Evolutionary conservation across 2,888 invertebrate genomes (phyloP).

Genomic region (Drosophila kanekoi): DNA sequence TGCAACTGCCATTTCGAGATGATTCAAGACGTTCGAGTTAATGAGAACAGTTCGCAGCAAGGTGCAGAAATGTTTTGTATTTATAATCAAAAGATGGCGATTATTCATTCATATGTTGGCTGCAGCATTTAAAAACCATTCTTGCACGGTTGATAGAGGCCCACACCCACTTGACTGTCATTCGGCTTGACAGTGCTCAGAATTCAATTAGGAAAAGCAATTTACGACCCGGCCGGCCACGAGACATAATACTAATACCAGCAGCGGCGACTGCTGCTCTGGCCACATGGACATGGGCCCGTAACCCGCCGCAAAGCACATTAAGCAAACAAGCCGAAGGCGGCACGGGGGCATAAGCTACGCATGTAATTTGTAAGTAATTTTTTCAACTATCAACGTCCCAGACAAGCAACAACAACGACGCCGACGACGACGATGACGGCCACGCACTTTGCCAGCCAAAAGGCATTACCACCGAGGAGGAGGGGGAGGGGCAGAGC

Average conservation of each 20-base stretch:
- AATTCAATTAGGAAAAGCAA: slow-evolving; percentile 79
- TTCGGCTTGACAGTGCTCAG: slow-evolving; percentile 65
- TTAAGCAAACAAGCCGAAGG: slow-evolving; percentile 75
- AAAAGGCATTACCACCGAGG: slow-evolving; percentile 57
- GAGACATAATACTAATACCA: slow-evolving; percentile 73
- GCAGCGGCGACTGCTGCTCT: slow-evolving; percentile 37
- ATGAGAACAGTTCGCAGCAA: slow-evolving; percentile 7
- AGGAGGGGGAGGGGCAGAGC: not conserved
- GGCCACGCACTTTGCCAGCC: slow-evolving; percentile 63
- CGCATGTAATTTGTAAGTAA: slow-evolving; percentile 81
- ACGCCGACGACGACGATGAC: slow-evolving; percentile 44
- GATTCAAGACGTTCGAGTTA: not conserved
- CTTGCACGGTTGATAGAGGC: slow-evolving; percentile 32
- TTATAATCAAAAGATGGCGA: not conserved
- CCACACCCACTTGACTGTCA: slow-evolving; percentile 66
- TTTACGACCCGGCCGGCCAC: slow-evolving; percentile 72
- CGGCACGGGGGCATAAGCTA: slow-evolving; percentile 80
- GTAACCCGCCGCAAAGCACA: slow-evolving; percentile 68
- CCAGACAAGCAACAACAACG: slow-evolving; percentile 64
- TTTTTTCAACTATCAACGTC: slow-evolving; percentile 80
- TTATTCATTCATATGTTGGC: slow-evolving; percentile 18
- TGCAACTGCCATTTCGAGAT: slow-evolving; percentile 15
- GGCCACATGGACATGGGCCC: slow-evolving; percentile 37
- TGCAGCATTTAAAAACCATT: slow-evolving; percentile 25
- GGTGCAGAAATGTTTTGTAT: not conserved